A percentile compares a stretch with the other conserved stretches of the same genome.
Evolutionary conservation across 2,888 invertebrate species (phyloP).

Genomic region (Tenthredo scrophulariae): DNA sequence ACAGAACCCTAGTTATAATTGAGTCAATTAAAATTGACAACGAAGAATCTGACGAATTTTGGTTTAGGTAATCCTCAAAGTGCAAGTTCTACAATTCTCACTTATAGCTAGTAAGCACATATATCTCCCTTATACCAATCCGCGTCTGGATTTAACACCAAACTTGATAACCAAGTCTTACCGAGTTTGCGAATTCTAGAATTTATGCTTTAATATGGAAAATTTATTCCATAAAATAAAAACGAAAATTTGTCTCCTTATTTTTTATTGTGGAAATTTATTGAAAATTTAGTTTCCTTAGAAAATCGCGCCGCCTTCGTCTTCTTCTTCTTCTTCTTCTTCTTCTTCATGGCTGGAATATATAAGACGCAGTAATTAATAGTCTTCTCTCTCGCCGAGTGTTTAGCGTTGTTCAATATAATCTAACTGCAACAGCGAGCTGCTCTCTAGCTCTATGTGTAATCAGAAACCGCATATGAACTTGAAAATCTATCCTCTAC

Average conservation of each 20-base stretch:
- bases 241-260: too few species aligned
- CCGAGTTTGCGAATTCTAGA: not conserved
- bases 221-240: not conserved
- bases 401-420: slow-evolving; percentile 12
- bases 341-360: not conserved
- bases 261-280: too few species aligned
- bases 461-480: slow-evolving; percentile 38
- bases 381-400: not conserved
- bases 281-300: not conserved
- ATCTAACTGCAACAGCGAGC: not conserved
- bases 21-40: too few species aligned
- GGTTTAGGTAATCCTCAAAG: not conserved
- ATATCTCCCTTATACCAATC: not conserved
- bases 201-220: not conserved
- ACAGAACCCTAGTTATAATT: too few species aligned
- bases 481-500: slow-evolving; percentile 44
- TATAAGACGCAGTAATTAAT: not conserved
- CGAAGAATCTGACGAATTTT: not conserved
- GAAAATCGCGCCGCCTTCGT: not conserved
- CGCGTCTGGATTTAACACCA: not conserved
- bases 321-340: too few species aligned
- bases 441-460: not conserved
- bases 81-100: not conserved
- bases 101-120: not conserved
- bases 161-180: not conserved